Evolutionary conservation across 2,888 invertebrate genomes (phyloP), one percentile per base, ranked within the genome.

Genomic region (Myopa testacea): DNA sequence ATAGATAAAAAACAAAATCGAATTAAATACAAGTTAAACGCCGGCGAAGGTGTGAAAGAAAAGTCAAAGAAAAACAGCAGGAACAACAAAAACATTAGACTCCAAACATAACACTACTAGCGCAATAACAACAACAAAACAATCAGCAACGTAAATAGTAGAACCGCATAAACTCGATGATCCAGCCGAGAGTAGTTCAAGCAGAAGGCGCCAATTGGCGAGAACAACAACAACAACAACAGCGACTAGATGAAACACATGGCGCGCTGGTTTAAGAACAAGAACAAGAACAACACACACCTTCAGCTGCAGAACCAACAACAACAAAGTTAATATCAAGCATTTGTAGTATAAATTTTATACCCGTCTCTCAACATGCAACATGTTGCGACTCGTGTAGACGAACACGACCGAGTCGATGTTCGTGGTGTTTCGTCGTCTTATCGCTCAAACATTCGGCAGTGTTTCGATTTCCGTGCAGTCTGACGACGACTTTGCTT

Each of bases 401-500:
- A n/a, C n/a, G n/a, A n/a, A n/a, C n/a, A n/a, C n/a, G n/a, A n/a
- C n/a, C n/a, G n/a, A n/a, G 26, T 26, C 26, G 26, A 2, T 26
- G 26, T 26, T 26, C 26, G 26, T 26, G 26, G 1, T 26, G 26
- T 26, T 26, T 26, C 26, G 26, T 26, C 26, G 26, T 26, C 26
- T 26, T 26, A 26, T 26, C 26, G 26, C 26, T 26, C 26, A 26
- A 45, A 45, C 45, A 40, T 10, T 45, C 45, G 45, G 45, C 2
- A 58, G 2, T 50, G 50, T 50, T 50, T 63, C 73, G 74, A 50
- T 71, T 74, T 55, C 70, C 73, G 63, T 81, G 85, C 83, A 84
- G 83, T 84, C 83, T 81, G 82, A 82, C 82, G 81, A 83, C 82
- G 84, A 85, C 85, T 81, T 83, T 84, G 82, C 82, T 83, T 77